Percentiles rank a stretch among this genome's conserved stretches.
These are phyloP conservation scores for Blomia tropicalis DNA, from an alignment of 2,888 invertebrate species.

Conservation along the genomic window DNA sequence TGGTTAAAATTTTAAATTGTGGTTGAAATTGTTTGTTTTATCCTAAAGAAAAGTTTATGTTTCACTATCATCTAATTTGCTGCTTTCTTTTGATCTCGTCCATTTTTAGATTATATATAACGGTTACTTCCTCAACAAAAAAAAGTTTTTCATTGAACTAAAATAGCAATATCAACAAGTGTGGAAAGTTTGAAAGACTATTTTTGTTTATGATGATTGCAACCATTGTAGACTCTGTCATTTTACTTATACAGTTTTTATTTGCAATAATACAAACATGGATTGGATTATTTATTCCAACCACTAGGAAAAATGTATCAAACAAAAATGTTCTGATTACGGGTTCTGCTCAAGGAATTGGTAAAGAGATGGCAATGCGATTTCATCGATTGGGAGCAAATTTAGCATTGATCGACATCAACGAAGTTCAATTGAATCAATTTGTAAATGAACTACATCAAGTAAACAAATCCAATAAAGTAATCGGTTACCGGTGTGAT, in stretches of 20 bases:
- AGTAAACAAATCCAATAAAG: background rate
- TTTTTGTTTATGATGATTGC: background rate
- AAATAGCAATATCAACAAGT: too few species aligned
- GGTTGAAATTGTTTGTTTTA: too few species aligned
- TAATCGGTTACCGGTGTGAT: conserved; percentile 21
- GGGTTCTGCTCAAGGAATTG: conserved; percentile 5
- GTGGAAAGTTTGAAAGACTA: too few species aligned
- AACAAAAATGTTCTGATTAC: background rate
- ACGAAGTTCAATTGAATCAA: background rate
- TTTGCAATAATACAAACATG: background rate
- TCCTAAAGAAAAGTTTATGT: too few species aligned
- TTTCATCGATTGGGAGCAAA: background rate
- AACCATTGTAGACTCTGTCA: background rate
- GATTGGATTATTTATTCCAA: background rate
- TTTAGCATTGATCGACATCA: conserved; percentile 7
- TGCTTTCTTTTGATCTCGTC: too few species aligned
- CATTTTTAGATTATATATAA: too few species aligned
- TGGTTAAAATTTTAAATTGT: too few species aligned
- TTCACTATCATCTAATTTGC: too few species aligned
- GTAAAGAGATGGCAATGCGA: background rate
- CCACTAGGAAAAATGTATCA: background rate
- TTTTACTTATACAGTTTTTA: background rate
- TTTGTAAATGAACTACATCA: background rate
- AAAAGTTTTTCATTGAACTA: too few species aligned
- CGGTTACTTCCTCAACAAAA: too few species aligned